Conservation (phyloP, 2,113 vertebrate species). For the Etheostoma cragini region DNA sequence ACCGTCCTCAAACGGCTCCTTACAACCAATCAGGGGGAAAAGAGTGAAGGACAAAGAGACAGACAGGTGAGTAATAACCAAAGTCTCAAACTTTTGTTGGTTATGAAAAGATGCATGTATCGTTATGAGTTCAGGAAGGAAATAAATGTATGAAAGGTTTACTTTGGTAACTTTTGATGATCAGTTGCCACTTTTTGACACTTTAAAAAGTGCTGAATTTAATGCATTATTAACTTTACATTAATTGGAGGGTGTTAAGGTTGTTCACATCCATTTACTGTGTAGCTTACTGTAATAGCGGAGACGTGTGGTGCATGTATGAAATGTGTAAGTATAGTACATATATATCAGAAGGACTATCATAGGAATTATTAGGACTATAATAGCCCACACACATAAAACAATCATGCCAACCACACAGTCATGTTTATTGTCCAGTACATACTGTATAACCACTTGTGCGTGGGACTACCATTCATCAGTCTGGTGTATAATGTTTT, state of each 20-base stretch:
- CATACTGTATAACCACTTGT: too few relatives aligned
- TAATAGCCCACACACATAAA: background rate
- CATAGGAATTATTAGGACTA: too few relatives aligned
- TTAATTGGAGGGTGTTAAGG: background rate
- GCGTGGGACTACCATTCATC: too few relatives aligned
- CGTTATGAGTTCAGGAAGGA: background rate
- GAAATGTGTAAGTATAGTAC: background rate
- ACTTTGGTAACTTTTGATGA: background rate
- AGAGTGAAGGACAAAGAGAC: background rate
- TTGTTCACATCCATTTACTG: background rate
- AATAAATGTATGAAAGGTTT: background rate
- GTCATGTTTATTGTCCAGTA: background rate
- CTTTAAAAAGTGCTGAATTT: background rate
- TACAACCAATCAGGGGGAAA: conserved; percentile 19
- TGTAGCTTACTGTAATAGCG: background rate
- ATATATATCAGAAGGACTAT: background rate
- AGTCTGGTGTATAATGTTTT: too few relatives aligned
- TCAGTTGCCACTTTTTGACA: background rate
- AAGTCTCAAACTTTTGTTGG: background rate
- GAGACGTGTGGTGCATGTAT: background rate
- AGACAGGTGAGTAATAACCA: background rate
- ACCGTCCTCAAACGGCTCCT: conserved; percentile 96
- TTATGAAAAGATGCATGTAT: background rate
- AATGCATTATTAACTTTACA: background rate
- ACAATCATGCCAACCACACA: background rate